Evolutionary conservation across 2,888 invertebrate species (phyloP), one percentile per base, ranked within the genome.

Genomic region (Mythimna loreyi): DNA sequence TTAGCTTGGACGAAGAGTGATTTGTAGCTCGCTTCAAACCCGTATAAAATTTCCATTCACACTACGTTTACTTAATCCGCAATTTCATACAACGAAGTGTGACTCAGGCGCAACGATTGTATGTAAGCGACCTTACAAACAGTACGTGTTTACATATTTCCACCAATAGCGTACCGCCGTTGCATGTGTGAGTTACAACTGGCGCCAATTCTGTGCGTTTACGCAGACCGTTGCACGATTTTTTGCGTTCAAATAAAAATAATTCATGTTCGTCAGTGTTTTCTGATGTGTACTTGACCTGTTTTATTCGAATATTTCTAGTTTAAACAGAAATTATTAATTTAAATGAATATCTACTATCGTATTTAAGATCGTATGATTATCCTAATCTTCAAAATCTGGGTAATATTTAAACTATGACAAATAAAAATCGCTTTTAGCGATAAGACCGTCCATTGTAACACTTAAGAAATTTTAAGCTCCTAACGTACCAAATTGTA

Each of bases 171-270:
- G n/a, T 19, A 1, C 36, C 11, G 8, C n/a, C 30, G 49, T 55
- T 78, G 16, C 59, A 59, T 72, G 86, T 83, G 75, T 82, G 78
- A 53, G 82, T 79, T 49, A 59, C 36, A n/a, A 49, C 53, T 43
- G 60, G 68, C 50, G 68, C 61, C 78, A 70, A 74, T 67, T 56
- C 33, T 59, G 52, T 75, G 76, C 78, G 80, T 79, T 72, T 78
- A 79, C 81, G 77, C 78, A 83, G 67, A 68, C n/a, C 47, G 55
- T 47, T 77, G 74, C 78, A 77, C 62, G 61, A 43, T 68, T 81
- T 83, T 82, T 82, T 72, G 61, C 68, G 40, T 63, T 72, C 62
- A 58, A 68, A 72, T 62, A 73, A 65, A 72, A 82, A 79, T 71
- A 75, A 68, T 40, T 50, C 49, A 36, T 64, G 55, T 52, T 65